A percentile compares a stretch with the other conserved stretches of the same genome.
Conservation (phyloP, 2,797 vertebrate species). For the Calcarius lapponicus region DNA sequence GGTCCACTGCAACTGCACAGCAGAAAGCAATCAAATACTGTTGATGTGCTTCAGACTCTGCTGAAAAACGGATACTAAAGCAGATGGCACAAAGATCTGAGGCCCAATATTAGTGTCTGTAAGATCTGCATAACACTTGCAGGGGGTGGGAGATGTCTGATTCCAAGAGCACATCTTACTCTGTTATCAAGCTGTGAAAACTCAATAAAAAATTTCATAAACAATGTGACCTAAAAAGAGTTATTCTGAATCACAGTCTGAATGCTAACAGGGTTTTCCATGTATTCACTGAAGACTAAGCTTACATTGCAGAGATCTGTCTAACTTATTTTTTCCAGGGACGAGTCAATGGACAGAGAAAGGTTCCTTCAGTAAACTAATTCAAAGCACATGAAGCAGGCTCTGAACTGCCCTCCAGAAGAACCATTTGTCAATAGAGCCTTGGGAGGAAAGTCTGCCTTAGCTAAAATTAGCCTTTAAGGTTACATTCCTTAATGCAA, state of each 20-base stretch:
- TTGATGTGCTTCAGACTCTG: background rate
- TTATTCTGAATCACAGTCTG: background rate
- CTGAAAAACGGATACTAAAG: background rate
- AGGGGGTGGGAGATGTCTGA: background rate
- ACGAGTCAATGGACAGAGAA: background rate
- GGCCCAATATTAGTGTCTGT: background rate
- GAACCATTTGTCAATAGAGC: background rate
- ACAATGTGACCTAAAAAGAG: background rate
- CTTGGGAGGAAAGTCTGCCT: background rate
- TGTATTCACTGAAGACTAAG: background rate
- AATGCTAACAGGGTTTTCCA: background rate
- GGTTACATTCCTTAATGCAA: background rate
- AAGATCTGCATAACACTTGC: background rate
- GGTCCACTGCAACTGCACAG: background rate
- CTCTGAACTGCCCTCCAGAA: background rate
- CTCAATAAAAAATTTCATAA: background rate
- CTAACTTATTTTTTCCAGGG: background rate
- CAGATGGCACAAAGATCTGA: background rate
- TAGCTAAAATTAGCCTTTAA: conserved; percentile 21
- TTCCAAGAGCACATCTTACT: background rate
- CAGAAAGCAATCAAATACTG: conserved; percentile 16
- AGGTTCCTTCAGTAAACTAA: background rate
- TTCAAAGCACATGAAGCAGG: background rate
- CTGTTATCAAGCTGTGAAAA: background rate
- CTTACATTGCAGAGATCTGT: background rate